Conservation (phyloP, 2,888 invertebrate species). For the Gryllus longicercus region DNA sequence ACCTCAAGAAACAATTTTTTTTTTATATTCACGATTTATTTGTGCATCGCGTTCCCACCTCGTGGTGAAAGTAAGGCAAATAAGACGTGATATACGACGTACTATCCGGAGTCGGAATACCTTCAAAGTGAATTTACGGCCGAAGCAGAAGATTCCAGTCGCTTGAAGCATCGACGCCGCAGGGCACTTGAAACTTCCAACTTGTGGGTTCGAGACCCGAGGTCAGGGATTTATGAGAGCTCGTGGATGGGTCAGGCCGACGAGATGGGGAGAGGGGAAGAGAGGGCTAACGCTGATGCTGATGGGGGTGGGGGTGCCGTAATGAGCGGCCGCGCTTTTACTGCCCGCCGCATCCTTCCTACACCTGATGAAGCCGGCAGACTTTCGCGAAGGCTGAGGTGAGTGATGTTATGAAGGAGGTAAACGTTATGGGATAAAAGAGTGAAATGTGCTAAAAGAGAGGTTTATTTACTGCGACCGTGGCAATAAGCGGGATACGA, state of each 20-base stretch:
- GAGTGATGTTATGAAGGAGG: too few species aligned
- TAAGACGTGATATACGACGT: background rate
- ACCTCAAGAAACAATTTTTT: background rate
- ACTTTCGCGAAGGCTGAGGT: too few species aligned
- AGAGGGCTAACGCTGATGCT: background rate
- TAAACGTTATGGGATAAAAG: too few species aligned
- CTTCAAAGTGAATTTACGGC: background rate
- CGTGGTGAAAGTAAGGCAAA: background rate
- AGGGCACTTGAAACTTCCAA: background rate
- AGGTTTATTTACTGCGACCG: too few species aligned
- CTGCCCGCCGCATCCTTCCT: too few species aligned
- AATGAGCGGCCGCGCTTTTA: too few species aligned
- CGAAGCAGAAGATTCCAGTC: background rate
- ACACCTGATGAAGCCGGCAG: too few species aligned
- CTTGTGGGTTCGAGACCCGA: background rate
- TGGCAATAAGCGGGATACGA: too few species aligned
- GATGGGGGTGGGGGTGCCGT: too few species aligned
- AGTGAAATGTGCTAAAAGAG: too few species aligned
- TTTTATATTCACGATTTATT: constrained; percentile 4
- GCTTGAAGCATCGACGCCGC: background rate
- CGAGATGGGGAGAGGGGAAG: background rate
- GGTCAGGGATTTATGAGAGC: background rate
- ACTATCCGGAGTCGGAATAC: background rate
- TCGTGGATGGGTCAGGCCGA: background rate
- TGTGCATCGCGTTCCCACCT: background rate